Conservation (phyloP, 2,888 invertebrate genomes). For the Coelopa pilipes region DNA sequence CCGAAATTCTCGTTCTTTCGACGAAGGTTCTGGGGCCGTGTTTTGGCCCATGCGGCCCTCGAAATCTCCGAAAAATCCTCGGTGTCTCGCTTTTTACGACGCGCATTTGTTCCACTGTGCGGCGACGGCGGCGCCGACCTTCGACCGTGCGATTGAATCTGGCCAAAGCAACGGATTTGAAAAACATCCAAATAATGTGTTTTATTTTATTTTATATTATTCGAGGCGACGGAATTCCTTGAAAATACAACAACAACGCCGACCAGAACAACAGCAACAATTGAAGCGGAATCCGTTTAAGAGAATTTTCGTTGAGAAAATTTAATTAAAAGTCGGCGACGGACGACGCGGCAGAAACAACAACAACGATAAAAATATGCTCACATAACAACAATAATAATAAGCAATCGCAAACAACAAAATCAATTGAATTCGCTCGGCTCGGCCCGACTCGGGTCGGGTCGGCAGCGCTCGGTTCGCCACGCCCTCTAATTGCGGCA, state of each 20-base stretch:
- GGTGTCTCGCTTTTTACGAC: not conserved
- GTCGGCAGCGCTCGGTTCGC: conserved; percentile 6
- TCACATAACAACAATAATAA: not conserved
- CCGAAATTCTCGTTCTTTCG: no score
- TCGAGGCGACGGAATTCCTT: not conserved
- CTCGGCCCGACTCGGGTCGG: not conserved
- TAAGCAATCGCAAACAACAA: conserved; percentile 9
- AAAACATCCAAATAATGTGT: no score
- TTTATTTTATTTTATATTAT: conserved; percentile 4
- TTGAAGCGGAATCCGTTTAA: no score
- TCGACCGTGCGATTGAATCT: no score
- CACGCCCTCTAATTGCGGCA: conserved; percentile 21
- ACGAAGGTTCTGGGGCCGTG: no score
- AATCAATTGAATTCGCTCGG: conserved; percentile 20
- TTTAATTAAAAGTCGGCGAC: not conserved
- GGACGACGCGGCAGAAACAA: not conserved
- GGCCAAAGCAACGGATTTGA: no score
- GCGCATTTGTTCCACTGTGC: not conserved
- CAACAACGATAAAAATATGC: conserved; percentile 1
- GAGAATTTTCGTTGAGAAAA: no score
- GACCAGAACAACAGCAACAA: not conserved
- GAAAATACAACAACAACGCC: not conserved
- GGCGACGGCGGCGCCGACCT: no score
- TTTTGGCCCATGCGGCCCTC: no score
- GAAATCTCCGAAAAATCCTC: no score